Base-by-base conservation (phyloP, 1,140 invertebrate species). In the Bursaphelenchus mucronatus region DNA sequence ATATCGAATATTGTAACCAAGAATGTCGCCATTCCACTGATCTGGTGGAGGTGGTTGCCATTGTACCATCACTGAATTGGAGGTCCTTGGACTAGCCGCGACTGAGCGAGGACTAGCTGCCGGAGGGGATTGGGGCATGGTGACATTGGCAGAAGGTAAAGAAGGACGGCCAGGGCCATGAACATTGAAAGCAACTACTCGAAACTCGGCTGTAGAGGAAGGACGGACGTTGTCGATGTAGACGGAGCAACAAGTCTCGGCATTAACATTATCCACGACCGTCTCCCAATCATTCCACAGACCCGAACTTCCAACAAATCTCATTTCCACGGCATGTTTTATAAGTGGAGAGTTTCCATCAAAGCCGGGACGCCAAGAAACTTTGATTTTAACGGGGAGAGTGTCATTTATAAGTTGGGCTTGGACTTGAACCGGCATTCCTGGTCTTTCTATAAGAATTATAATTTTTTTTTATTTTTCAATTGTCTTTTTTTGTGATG, bases 271-370 rank as follows among this genome's bases (percentile, higher is more conserved):
- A 69, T 88, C 88, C 45, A 89, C 83, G 76, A 91, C 90, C 0
- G 90, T 92, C 63, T 90, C 85, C 94, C 93, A 97, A 21, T 76
- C 75, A 47, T 61, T 70, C 76, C 76, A 80, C 10, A 79, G 44
- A 15, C 52, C 74, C 49, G 64, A 56, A 54, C n/a, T 57, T 13
- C 67, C 71, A 39, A 93, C 89, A 76, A 91, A 89, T 69, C 91
- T 86, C 81, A 89, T 90, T 81, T 97, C 91, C 30, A 98, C 86
- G 67, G 94, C 91, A 82, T 89, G 97, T 79, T 94, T 92, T 63
- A 89, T 87, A 53, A 95, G 90, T 1, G 91, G 90, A 80, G 91
- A 94, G 80, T 97, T 96, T 47, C 95, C 95, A 84, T 98, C 90
- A 83, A 96, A 98, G 10, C 90, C 90, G 0, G 91, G 89, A 8